These are phyloP conservation scores for Thera obeliscata DNA, from an alignment of 2,888 invertebrate genomes.

Conservation along the genomic window DNA sequence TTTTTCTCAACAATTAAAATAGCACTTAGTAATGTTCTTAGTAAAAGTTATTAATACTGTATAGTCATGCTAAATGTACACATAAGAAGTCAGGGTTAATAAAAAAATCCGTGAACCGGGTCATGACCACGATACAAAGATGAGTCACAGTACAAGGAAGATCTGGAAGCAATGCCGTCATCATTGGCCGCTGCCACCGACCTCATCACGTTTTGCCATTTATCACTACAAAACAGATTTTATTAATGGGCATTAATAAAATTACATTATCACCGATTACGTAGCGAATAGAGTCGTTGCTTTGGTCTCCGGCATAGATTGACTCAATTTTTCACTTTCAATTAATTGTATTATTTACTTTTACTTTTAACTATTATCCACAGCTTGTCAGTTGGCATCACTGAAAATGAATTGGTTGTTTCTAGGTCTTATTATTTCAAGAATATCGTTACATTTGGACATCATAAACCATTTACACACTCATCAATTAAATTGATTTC, in stretches of 20 bases:
- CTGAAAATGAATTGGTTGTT: too few relatives aligned
- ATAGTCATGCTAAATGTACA: conserved; percentile 40
- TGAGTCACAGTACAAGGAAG: conserved; percentile 80
- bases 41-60: conserved; percentile 32
- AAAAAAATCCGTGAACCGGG: conserved; percentile 72
- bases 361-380: conserved; percentile 31
- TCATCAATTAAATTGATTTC: too few relatives aligned
- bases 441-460: too few relatives aligned
- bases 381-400: conserved; percentile 17
- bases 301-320: conserved; percentile 20
- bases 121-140: conserved; percentile 66
- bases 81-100: conserved; percentile 55
- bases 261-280: conserved; percentile 38
- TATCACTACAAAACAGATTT: conserved; percentile 49
- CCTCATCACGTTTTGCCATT: conserved; percentile 57
- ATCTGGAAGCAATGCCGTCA: conserved; percentile 77
- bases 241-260: conserved; percentile 42
- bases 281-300: conserved; percentile 25
- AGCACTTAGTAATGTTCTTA: conserved; percentile 31
- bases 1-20: conserved; percentile 31
- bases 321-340: conserved; percentile 38
- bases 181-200: conserved; percentile 49
- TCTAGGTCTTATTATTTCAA: too few relatives aligned
- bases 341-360: conserved; percentile 32
- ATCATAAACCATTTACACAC: too few relatives aligned